Conservation (phyloP, 2,888 invertebrate genomes). For the Norana najaformis region DNA sequence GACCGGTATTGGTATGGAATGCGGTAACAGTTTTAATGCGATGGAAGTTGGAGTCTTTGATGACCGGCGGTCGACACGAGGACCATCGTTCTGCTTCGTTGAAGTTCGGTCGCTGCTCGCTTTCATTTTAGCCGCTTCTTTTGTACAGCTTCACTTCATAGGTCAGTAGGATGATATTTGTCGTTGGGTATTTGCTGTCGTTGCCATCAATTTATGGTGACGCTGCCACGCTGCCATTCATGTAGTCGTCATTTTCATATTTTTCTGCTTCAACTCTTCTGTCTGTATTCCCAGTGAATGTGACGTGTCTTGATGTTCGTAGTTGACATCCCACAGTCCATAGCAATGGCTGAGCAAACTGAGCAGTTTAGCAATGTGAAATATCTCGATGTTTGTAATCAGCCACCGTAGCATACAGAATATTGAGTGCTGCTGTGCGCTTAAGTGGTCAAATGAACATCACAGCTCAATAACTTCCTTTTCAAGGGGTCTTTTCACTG, state of each 20-base stretch:
- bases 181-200: background rate
- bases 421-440: too few relatives aligned
- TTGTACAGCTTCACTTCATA: background rate
- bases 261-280: too few relatives aligned
- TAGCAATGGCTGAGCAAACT: too few relatives aligned
- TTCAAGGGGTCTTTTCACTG: too few relatives aligned
- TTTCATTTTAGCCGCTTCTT: background rate
- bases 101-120: background rate
- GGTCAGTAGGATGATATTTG: background rate
- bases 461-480: too few relatives aligned
- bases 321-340: too few relatives aligned
- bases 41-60: background rate
- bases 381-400: too few relatives aligned
- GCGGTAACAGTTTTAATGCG: background rate
- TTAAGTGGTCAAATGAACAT: too few relatives aligned
- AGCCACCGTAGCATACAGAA: too few relatives aligned
- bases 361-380: too few relatives aligned
- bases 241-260: too few relatives aligned
- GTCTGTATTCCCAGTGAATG: background rate
- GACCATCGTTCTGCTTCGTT: background rate
- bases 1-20: background rate
- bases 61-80: background rate
- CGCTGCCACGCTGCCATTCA: too few relatives aligned
- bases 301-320: background rate
- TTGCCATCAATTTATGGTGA: background rate